Evolutionary conservation across 2,797 vertebrate genomes (phyloP), one percentile per base, ranked within the genome.

Genomic region (Alfaro cultratus): DNA sequence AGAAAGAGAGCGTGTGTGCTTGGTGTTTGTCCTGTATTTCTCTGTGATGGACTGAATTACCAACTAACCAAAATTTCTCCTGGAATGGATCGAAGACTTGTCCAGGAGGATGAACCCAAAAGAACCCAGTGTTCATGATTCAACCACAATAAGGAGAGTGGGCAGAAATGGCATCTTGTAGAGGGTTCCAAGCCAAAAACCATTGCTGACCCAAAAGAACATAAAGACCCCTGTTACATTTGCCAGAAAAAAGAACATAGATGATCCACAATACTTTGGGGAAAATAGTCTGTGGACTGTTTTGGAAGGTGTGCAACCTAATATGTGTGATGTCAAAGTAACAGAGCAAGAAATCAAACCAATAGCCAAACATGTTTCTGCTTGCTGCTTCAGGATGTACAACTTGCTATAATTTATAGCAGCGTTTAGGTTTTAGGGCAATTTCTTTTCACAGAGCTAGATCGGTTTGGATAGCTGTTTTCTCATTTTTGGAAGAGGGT

Each of bases 191-290:
- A 67, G 34, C 16, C 16, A 11, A 39, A 67, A 70, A n/a, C 21
- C 36, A 70, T 36, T 70, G 39, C 67, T 70, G 67, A 70, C 21
- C 62, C 62, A 67, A 67, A 67, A 36, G 18, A 67, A 67, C 62
- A 31, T 9, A 67, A 67, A 67, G 34, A 36, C 34, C 62, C 9
- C 4, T 39, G 18, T 67, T 9, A 67, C 60, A 39, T 21, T 39
- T 39, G 34, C 31, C 34, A 39, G 49, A 39, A 39, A 23, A 67
- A 67, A 67, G 2, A 60, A 29, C n/a, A 29, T 5, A 60, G n/a
- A 60, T 16, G 57, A 67, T 62, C 29, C 60, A 62, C 34, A 39
- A 39, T 16, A 67, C 62, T 23, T 67, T 62, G 7, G 31, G 18
- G 62, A 39, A 67, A 67, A 36, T 67, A 9, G 16, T 9, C 34